These are phyloP conservation scores for Drosophila algonquin DNA, from an alignment of 2,888 invertebrate species.

Conservation along the genomic window DNA sequence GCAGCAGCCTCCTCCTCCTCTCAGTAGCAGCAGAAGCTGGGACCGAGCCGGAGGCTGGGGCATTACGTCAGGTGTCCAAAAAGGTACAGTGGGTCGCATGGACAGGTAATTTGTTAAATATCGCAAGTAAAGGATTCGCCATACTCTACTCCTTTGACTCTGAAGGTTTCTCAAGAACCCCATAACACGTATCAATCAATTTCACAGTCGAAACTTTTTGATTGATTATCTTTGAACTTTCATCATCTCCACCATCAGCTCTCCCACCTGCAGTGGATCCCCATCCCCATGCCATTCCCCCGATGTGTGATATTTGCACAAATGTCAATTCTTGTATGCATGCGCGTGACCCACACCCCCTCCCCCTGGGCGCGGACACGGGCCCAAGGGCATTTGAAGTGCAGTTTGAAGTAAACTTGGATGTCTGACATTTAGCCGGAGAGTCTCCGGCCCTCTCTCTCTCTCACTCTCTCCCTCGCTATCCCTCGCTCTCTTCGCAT, in stretches of 20 bases:
- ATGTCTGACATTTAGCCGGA: constrained; percentile 36
- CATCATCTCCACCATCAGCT: constrained; percentile 27
- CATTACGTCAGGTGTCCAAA: constrained; percentile 29
- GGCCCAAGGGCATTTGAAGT: constrained; percentile 33
- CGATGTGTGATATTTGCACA: constrained; percentile 14
- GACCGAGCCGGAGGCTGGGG: background rate
- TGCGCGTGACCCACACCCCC: constrained; percentile 18
- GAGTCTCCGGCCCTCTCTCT: background rate
- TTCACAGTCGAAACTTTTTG: constrained; percentile 18
- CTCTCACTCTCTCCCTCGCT: background rate
- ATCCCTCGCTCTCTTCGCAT: constrained; percentile 7
- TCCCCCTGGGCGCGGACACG: background rate
- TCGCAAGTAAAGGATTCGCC: background rate
- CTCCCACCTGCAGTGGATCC: background rate
- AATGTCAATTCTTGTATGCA: constrained; percentile 35
- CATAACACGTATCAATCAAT: constrained; percentile 19
- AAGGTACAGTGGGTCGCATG: background rate
- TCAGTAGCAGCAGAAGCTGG: constrained; percentile 11
- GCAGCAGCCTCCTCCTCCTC: constrained; percentile 9
- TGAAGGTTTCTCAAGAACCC: background rate
- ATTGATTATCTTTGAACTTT: constrained; percentile 32
- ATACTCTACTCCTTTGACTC: background rate
- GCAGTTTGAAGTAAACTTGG: constrained; percentile 15
- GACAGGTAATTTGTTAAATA: background rate
- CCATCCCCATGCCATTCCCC: too few species aligned